Conservation (phyloP, 2,797 vertebrate species). For the Poecilia picta region DNA sequence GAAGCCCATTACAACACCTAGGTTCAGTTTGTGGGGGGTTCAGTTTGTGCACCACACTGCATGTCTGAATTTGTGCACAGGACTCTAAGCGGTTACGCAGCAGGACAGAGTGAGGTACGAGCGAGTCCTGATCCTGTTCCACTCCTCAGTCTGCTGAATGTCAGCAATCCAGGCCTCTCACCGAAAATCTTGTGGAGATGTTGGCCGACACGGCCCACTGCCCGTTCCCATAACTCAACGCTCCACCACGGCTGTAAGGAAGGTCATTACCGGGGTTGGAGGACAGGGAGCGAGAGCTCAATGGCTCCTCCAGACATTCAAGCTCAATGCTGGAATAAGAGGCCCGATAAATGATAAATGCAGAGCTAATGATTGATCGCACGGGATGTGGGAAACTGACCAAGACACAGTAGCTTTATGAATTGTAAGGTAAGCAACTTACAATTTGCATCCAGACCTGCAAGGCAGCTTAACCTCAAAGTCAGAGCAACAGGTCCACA, state of each 20-base stretch:
- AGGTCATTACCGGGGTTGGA: conserved; percentile 25
- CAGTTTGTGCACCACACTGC: conserved; percentile 40
- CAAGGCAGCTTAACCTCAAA: background rate
- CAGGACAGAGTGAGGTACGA: conserved; percentile 12
- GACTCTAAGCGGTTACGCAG: conserved; percentile 39
- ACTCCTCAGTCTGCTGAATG: conserved; percentile 61
- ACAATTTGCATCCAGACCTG: background rate
- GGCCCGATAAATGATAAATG: conserved; percentile 17
- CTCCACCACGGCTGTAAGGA: conserved; percentile 19
- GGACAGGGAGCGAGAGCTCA: conserved; percentile 18
- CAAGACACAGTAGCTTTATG: conserved; percentile 14
- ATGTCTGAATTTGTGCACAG: conserved; percentile 4
- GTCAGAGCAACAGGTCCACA: background rate
- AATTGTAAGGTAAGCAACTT: background rate
- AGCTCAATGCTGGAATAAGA: conserved; percentile 24
- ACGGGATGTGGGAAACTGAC: background rate
- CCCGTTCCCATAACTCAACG: conserved; percentile 51
- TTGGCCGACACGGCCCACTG: conserved; percentile 37
- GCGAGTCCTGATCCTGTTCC: conserved; percentile 30
- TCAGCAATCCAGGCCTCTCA: conserved; percentile 59
- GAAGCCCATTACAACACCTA: conserved; percentile 63
- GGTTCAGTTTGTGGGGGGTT: conserved; percentile 59
- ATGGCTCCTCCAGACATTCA: conserved; percentile 17
- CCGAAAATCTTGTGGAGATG: conserved; percentile 43
- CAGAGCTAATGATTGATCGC: conserved; percentile 7